These are phyloP conservation scores for Otus sunia DNA, from an alignment of 2,113 vertebrate genomes.

Conservation along the genomic window DNA sequence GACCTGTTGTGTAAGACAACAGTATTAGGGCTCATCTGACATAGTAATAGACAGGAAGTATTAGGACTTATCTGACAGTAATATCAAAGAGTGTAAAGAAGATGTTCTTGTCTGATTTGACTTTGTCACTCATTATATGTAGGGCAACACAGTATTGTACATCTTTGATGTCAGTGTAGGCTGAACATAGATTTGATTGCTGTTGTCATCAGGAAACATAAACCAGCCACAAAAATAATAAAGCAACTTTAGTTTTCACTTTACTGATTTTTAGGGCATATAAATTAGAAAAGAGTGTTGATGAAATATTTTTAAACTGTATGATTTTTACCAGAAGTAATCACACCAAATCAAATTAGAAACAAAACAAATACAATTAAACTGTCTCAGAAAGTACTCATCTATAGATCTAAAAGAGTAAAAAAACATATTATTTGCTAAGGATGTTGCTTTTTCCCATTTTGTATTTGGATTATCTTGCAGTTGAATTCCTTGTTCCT, in stretches of 20 bases:
- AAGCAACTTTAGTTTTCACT: background rate
- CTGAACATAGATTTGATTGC: background rate
- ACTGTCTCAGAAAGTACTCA: background rate
- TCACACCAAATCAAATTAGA: background rate
- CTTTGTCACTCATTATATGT: background rate
- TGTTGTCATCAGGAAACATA: background rate
- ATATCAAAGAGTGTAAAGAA: background rate
- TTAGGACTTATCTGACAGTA: background rate
- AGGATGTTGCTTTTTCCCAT: background rate
- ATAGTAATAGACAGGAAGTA: background rate
- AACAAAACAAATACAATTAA: background rate
- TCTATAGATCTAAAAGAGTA: background rate
- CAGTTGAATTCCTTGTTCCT: background rate
- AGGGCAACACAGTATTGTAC: background rate
- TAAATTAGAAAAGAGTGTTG: background rate
- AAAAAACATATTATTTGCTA: background rate
- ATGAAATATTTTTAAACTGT: background rate
- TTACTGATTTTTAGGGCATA: background rate
- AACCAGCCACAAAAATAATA: background rate
- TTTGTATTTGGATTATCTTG: background rate
- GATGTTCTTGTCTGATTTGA: background rate
- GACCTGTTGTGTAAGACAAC: background rate
- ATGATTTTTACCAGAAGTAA: background rate
- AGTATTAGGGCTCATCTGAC: background rate
- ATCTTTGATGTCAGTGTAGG: background rate